These are phyloP conservation scores for Strongylocentrotus purpuratus DNA, from an alignment of 35 echinoderm and acorn worm genomes.

Conservation along the genomic window DNA sequence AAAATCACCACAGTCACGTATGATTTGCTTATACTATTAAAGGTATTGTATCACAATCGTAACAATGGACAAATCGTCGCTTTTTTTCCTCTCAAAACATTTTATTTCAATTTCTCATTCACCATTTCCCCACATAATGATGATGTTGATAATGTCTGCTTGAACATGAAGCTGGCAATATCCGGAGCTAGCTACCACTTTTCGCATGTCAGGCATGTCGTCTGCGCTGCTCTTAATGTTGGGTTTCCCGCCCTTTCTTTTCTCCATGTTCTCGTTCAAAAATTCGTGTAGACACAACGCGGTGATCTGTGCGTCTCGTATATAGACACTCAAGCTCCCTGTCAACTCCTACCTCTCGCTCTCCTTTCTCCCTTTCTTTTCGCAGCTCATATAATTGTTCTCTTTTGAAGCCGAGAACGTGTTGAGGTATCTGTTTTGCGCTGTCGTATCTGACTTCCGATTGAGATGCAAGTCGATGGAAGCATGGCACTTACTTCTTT, in stretches of 20 bases:
- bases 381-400: not conserved
- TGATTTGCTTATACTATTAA: no score
- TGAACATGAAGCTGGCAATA: not conserved
- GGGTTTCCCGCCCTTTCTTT: not conserved
- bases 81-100: no score
- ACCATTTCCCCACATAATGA: no score
- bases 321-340: not conserved
- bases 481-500: not conserved
- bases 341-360: not conserved
- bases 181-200: not conserved
- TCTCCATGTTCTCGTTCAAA: not conserved
- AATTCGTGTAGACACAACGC: not conserved
- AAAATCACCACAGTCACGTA: no score
- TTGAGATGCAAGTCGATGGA: constrained; percentile 24
- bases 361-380: not conserved
- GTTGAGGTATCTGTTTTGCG: constrained; percentile 27
- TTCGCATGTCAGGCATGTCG: not conserved
- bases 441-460: constrained; percentile 36
- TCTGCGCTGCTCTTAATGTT: not conserved
- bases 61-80: no score
- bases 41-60: no score
- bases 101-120: no score
- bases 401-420: constrained; percentile 8
- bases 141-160: no score
- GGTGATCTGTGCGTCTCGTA: not conserved